These are phyloP conservation scores for Ditylenchus dipsaci DNA, from an alignment of 1,140 invertebrate genomes.

Conservation along the genomic window DNA sequence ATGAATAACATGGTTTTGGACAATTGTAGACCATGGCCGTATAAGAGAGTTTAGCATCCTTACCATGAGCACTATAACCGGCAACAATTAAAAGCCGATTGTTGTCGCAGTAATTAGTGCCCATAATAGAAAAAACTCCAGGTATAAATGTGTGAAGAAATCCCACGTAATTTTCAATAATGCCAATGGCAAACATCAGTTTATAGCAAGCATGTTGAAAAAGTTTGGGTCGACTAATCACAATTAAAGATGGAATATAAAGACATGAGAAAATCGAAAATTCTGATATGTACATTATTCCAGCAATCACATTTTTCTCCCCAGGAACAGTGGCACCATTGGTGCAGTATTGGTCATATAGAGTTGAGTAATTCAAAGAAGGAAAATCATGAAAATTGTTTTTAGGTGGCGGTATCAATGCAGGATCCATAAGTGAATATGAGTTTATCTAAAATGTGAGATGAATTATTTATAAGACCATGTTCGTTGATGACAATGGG, in stretches of 20 bases:
- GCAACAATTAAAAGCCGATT: background rate
- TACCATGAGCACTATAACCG: background rate
- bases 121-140: background rate
- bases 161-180: background rate
- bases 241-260: background rate
- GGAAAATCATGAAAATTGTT: background rate
- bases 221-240: background rate
- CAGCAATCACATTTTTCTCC: background rate
- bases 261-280: background rate
- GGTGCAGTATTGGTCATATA: background rate
- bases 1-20: too few species aligned
- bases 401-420: background rate
- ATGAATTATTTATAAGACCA: too few species aligned
- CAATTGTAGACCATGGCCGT: too few species aligned
- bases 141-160: background rate
- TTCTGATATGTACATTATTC: background rate
- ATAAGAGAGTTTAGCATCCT: too few species aligned
- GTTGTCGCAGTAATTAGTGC: background rate
- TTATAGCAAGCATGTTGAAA: slow-evolving; percentile 3
- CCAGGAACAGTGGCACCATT: background rate
- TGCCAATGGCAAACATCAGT: background rate
- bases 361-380: background rate
- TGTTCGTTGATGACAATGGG: too few species aligned
- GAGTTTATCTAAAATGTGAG: too few species aligned
- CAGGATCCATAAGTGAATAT: background rate